Base-by-base conservation (phyloP, 2,888 invertebrate genomes). In the Liopterus haemorrhoidalis region DNA sequence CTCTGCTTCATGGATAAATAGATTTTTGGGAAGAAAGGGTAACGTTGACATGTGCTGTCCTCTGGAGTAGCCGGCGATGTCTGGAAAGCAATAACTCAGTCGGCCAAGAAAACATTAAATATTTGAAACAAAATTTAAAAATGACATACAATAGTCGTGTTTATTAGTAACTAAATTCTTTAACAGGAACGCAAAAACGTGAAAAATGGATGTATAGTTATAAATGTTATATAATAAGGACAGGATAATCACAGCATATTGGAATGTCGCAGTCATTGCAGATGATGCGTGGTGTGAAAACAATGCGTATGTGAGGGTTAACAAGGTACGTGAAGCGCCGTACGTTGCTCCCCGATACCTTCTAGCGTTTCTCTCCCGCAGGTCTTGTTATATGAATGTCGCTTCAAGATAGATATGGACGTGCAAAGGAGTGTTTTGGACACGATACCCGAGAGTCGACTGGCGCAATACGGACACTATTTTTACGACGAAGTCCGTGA, bases 361-460 rank as follows among this genome's bases (percentile, higher is more conserved):
- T n/a, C n/a, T 14, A 32, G 12, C n/a, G n/a, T n/a, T n/a, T n/a
- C 12, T 2, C 21, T 25, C 33, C 42, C 28, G 12, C 21, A 19
- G 28, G 20, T 28, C 19, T 41, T 27, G n/a, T 31, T 8, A 11
- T 9, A 6, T 31, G 31, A n/a, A 35, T 35, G 25, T 18, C 25
- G 45, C 38, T 47, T 47, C 25, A 49, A 32, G 44, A 20, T 19
- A n/a, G 14, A 32, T 14, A 4, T 22, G 15, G n/a, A 32, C 30
- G 30, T 5, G 4, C 14, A 15, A 14, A 11, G n/a, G 9, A 74
- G 72, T 50, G 81, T 79, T 22, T 74, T 73, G 59, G 79, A 81
- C 58, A 73, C 76, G 36, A 81, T 82, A 56, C 81, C 82, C 4
- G 69, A 73, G 50, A 81, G 81, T 49, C 73, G 74, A 68, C 64